phyloP scores from a whole-genome alignment of 2,888 invertebrate species.

The Lepas anatifera region DNA sequence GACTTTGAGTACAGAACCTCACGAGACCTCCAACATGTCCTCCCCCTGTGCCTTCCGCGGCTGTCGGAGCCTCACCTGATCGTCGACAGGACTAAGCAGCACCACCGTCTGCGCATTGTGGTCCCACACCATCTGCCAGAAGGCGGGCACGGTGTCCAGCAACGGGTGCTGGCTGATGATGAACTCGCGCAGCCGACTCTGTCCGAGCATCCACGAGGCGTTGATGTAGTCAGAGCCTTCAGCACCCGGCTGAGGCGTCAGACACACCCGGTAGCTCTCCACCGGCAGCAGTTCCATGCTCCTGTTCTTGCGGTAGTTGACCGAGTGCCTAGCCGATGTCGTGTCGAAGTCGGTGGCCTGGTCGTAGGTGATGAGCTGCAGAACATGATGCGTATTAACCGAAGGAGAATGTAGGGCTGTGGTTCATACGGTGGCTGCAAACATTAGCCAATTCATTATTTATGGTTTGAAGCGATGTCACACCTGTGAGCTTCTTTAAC shows the following conservation, averaged over 20 bases:
- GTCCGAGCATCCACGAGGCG: slow-evolving; percentile 74
- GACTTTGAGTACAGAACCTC: too few species aligned
- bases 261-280: slow-evolving; percentile 74
- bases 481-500: too few species aligned
- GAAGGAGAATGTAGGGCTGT: too few species aligned
- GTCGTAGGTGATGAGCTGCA: slow-evolving; percentile 56
- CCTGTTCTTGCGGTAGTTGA: slow-evolving; percentile 78
- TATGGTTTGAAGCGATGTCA: too few species aligned
- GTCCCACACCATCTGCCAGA: slow-evolving; percentile 97
- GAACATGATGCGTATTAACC: too few species aligned
- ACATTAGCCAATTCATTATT: too few species aligned
- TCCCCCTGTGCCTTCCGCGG: too few species aligned
- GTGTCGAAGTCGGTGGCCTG: slow-evolving; percentile 73
- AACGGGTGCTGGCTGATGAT: slow-evolving; percentile 90
- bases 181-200: slow-evolving; percentile 75
- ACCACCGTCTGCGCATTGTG: slow-evolving; percentile 81
- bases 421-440: too few species aligned
- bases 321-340: slow-evolving; percentile 69
- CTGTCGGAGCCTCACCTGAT: slow-evolving; percentile 38
- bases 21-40: too few species aligned
- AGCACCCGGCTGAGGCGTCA: slow-evolving; percentile 82
- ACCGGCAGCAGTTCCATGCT: slow-evolving; percentile 64
- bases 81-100: slow-evolving; percentile 56
- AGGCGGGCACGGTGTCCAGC: slow-evolving; percentile 59
- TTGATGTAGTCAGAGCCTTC: slow-evolving; percentile 89